Conservation (phyloP, 2,797 vertebrate species). For the Delichon dasypus region DNA sequence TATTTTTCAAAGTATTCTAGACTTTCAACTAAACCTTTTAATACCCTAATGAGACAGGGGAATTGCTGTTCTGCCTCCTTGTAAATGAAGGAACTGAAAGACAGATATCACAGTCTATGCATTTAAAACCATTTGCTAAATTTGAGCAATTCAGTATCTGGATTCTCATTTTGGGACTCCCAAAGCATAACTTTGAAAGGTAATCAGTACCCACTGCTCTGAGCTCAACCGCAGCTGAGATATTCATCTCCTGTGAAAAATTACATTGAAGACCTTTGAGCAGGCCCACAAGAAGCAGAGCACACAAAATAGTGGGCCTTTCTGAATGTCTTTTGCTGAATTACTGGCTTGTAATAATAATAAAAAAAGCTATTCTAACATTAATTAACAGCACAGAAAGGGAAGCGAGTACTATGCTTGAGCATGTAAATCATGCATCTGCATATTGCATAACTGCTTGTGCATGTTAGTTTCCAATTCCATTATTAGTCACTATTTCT, state of each 20-base stretch:
- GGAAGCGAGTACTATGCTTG: neutral
- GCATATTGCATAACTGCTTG: neutral
- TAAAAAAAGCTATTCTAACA: neutral
- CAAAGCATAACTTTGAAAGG: slow-evolving; percentile 49
- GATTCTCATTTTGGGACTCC: slow-evolving; percentile 57
- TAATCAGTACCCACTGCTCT: slow-evolving; percentile 28
- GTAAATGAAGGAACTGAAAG: slow-evolving; percentile 37
- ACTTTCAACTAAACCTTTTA: slow-evolving; percentile 49
- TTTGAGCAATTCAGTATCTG: slow-evolving; percentile 36
- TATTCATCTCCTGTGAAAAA: slow-evolving; percentile 1
- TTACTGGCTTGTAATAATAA: neutral
- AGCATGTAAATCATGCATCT: neutral
- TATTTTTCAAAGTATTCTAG: slow-evolving; percentile 42
- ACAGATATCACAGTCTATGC: slow-evolving; percentile 2
- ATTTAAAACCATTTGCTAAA: slow-evolving; percentile 48
- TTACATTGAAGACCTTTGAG: neutral
- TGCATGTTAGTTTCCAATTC: neutral
- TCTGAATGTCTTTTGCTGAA: neutral
- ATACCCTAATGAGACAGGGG: slow-evolving; percentile 49
- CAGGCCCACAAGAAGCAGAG: neutral
- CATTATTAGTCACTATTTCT: neutral
- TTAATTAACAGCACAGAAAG: neutral
- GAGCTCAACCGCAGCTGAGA: slow-evolving; percentile 18
- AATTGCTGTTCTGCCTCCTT: slow-evolving; percentile 49
- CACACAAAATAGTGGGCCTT: neutral